phyloP scores from a whole-genome alignment of 2,888 invertebrate genomes.

The Spisula subtruncata region DNA sequence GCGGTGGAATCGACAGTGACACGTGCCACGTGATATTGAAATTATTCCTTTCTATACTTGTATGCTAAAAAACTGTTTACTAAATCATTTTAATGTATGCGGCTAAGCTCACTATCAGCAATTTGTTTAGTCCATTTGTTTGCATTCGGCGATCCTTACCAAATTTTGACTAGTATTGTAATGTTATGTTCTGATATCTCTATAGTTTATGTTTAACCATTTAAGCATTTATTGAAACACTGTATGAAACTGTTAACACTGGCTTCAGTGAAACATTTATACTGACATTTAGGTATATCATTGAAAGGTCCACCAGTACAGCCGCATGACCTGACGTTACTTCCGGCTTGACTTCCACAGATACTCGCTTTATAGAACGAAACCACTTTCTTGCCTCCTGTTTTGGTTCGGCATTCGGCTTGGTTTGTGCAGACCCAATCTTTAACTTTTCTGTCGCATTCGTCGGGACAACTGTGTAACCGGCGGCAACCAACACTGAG shows the following conservation, averaged over 20 bases:
- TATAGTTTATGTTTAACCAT: not conserved
- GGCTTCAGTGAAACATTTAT: not conserved
- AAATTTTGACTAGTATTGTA: no score
- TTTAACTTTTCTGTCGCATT: conserved; percentile 36
- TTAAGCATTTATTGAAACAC: conserved; percentile 10
- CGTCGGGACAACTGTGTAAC: conserved; percentile 23
- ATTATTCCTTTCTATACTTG: no score
- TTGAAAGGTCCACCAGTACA: not conserved
- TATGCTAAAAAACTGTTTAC: no score
- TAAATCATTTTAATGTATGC: no score
- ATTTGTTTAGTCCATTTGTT: no score
- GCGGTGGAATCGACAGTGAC: no score
- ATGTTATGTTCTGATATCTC: no score
- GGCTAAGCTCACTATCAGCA: no score
- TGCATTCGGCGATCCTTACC: no score
- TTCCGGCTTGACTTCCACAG: conserved; percentile 17
- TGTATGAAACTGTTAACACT: not conserved
- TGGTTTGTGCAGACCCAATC: conserved; percentile 25
- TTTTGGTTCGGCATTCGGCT: not conserved
- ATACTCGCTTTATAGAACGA: conserved; percentile 39
- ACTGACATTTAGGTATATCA: conserved; percentile 16
- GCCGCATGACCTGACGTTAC: conserved; percentile 31
- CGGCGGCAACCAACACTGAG: conserved; percentile 34
- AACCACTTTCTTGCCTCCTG: conserved; percentile 33
- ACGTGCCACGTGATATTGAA: no score